Evolutionary conservation across 2,797 vertebrate species (phyloP).

Genomic region (Sylvia borin): DNA sequence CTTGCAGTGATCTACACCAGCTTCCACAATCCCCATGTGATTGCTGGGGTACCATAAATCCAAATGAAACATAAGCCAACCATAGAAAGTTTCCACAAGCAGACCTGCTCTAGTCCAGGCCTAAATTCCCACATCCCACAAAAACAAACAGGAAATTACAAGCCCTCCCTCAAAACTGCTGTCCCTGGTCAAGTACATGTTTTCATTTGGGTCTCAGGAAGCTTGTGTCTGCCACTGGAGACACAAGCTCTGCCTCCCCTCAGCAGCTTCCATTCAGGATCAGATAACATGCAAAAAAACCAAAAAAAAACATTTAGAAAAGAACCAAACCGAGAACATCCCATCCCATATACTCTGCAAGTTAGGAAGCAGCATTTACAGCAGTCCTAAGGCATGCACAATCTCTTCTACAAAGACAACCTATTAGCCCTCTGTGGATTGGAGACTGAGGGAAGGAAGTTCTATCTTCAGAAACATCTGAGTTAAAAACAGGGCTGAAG

Average conservation of each 20-base stretch:
- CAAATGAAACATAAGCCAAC: background rate
- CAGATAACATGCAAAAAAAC: background rate
- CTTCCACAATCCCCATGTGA: rapidly evolving
- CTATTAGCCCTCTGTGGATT: rapidly evolving
- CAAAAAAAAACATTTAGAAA: background rate
- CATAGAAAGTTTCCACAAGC: background rate
- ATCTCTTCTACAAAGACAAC: background rate
- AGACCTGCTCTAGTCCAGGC: background rate
- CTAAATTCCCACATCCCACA: background rate
- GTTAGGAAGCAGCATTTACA: background rate
- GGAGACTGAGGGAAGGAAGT: background rate
- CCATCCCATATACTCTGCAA: background rate
- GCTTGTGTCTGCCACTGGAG: background rate
- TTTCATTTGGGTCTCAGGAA: background rate
- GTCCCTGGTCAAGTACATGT: background rate
- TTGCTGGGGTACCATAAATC: background rate
- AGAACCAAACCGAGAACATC: background rate
- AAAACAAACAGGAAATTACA: background rate
- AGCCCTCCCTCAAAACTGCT: background rate
- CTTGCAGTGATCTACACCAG: rapidly evolving
- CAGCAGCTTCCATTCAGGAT: background rate
- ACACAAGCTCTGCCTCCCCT: background rate
- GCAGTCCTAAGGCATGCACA: rapidly evolving
- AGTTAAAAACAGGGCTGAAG: background rate
- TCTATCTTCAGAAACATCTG: rapidly evolving